A percentile compares a stretch with the other conserved stretches of the same genome.
Evolutionary conservation across 2,888 invertebrate genomes (phyloP).

Genomic region (Oegoconia quadripuncta): DNA sequence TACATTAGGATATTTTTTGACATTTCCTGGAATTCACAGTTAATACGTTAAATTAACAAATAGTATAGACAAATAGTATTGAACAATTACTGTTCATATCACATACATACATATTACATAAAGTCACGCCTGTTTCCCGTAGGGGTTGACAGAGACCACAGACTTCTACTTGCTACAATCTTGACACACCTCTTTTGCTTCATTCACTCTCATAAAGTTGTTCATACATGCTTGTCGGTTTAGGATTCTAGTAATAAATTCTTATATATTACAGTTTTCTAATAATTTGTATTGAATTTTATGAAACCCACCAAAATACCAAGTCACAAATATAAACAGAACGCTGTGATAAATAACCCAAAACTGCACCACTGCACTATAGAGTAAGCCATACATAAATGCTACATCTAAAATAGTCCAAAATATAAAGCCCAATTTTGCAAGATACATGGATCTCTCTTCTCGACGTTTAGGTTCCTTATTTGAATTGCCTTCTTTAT

Average conservation of each 20-base stretch:
- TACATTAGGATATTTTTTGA: no score
- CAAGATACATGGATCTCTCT: slow-evolving; percentile 43
- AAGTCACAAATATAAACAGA: slow-evolving; percentile 74
- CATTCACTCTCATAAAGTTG: no score
- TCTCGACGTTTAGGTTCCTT: slow-evolving; percentile 38
- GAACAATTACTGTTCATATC: no score
- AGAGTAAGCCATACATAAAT: slow-evolving; percentile 62
- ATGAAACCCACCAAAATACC: slow-evolving; percentile 80
- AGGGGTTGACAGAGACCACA: no score
- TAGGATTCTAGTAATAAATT: no score
- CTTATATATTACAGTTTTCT: slow-evolving; percentile 27
- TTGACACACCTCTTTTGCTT: no score
- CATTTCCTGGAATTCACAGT: slow-evolving; percentile 49
- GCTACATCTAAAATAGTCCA: slow-evolving; percentile 81
- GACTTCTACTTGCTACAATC: no score
- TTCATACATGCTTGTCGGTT: no score
- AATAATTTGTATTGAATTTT: slow-evolving; percentile 76
- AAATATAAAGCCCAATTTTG: slow-evolving; percentile 77
- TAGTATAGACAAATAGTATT: no score
- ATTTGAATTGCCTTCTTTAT: slow-evolving; percentile 47
- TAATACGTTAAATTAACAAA: no score
- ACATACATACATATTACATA: no score
- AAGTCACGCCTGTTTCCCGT: no score
- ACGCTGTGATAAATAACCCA: slow-evolving; percentile 77
- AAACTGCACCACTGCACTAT: slow-evolving; percentile 65